Conservation (phyloP, 2,797 vertebrate species). For the Podargus strigoides region DNA sequence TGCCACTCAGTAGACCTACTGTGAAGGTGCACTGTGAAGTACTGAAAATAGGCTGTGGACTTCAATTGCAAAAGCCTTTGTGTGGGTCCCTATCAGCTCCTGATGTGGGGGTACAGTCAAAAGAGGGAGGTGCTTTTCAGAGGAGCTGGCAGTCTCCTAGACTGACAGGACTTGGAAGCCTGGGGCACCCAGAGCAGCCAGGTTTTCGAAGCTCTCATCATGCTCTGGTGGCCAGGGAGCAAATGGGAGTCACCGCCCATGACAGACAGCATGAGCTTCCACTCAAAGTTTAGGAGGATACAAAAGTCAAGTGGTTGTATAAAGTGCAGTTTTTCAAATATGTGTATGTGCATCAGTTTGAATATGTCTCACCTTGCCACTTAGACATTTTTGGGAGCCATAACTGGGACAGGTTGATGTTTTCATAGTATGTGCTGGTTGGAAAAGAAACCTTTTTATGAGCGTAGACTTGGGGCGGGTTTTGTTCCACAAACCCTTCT, state of each 20-base stretch:
- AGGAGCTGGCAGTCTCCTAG: rapidly evolving
- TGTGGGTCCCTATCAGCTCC: neutral
- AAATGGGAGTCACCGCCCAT: neutral
- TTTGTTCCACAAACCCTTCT: neutral
- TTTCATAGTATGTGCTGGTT: neutral
- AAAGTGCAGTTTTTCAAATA: neutral
- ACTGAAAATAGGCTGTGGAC: neutral
- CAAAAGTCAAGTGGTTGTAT: neutral
- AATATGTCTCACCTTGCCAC: neutral
- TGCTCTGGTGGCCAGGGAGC: neutral
- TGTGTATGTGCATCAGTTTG: rapidly evolving
- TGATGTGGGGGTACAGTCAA: neutral
- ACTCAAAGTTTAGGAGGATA: neutral
- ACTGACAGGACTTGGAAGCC: neutral
- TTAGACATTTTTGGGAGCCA: neutral
- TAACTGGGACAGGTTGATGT: neutral
- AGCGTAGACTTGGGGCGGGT: neutral
- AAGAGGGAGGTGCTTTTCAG: neutral
- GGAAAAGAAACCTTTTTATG: neutral
- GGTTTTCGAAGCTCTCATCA: neutral
- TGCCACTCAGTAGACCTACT: neutral
- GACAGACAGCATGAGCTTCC: neutral
- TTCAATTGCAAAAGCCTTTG: neutral
- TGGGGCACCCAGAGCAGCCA: neutral
- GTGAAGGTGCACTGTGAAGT: neutral